phyloP scores from a whole-genome alignment of 2,113 vertebrate species.

The Trogon melanurus region DNA sequence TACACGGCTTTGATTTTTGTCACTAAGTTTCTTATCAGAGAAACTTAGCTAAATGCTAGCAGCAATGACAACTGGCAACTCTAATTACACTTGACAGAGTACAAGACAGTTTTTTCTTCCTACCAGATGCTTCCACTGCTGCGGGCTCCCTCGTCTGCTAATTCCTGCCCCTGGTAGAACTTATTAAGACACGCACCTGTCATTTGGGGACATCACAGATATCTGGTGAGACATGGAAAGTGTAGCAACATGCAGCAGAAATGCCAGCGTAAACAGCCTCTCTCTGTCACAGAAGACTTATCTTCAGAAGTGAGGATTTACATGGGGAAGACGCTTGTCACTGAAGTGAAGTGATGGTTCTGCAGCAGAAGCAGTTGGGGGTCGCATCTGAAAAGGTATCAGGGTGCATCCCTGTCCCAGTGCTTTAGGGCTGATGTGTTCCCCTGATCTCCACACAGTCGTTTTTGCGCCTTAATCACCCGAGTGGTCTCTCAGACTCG shows the following conservation, averaged over 20 bases:
- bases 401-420: background rate
- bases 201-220: slow-evolving; percentile 60
- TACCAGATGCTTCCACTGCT: slow-evolving; percentile 74
- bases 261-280: slow-evolving; percentile 34
- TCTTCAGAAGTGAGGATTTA: slow-evolving; percentile 43
- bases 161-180: slow-evolving; percentile 70
- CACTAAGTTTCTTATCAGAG: slow-evolving; percentile 58
- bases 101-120: slow-evolving; percentile 67
- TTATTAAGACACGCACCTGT: slow-evolving; percentile 72
- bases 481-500: background rate
- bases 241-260: slow-evolving; percentile 34
- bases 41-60: slow-evolving; percentile 64
- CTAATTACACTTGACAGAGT: slow-evolving; percentile 76
- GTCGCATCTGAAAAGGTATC: background rate
- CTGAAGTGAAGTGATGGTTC: background rate
- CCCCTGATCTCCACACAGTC: slow-evolving; percentile 3
- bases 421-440: background rate
- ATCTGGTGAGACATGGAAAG: slow-evolving; percentile 48
- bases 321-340: background rate
- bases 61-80: slow-evolving; percentile 70
- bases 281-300: slow-evolving; percentile 58
- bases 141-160: slow-evolving; percentile 55
- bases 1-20: slow-evolving; percentile 36
- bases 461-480: background rate
- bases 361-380: background rate